These are phyloP conservation scores for Pasiphila rectangulata DNA, from an alignment of 2,888 invertebrate genomes.

Conservation along the genomic window DNA sequence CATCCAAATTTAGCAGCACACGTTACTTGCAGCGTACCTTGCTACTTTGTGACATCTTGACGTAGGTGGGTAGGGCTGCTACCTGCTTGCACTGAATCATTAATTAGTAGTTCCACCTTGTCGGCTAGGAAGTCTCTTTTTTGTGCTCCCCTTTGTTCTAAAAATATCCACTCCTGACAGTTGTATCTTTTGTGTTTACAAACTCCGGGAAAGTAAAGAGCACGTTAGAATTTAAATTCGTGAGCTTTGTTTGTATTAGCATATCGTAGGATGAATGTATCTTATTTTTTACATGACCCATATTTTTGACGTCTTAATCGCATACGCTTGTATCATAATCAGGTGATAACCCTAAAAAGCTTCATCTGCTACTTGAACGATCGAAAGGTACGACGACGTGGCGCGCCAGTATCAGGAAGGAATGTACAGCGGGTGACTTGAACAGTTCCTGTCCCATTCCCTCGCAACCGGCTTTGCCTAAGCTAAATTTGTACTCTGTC, in stretches of 20 bases:
- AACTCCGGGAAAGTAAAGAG: neutral
- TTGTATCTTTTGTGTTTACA: neutral
- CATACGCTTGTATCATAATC: constrained; percentile 38
- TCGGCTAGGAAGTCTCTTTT: neutral
- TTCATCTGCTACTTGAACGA: constrained; percentile 82
- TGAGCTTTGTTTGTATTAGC: too few relatives aligned
- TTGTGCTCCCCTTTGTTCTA: constrained; percentile 7
- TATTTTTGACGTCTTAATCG: constrained; percentile 18
- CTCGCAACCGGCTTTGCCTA: constrained; percentile 70
- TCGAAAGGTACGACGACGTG: constrained; percentile 78
- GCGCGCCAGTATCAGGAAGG: constrained; percentile 79
- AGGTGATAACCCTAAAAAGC: constrained; percentile 75
- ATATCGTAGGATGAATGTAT: too few relatives aligned
- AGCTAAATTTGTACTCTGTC: constrained; percentile 72
- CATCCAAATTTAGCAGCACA: constrained; percentile 68
- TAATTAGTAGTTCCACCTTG: constrained; percentile 37
- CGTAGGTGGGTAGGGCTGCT: constrained; percentile 72
- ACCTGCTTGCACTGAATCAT: constrained; percentile 40
- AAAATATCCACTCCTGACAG: neutral
- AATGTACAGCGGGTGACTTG: constrained; percentile 81
- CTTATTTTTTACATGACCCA: too few relatives aligned
- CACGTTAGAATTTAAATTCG: too few relatives aligned
- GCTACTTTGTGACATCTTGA: constrained; percentile 78
- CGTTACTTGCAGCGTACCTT: constrained; percentile 69
- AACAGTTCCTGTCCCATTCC: constrained; percentile 73